These are phyloP conservation scores for Heliconius hortense DNA, from an alignment of 2,888 invertebrate genomes.

Conservation along the genomic window DNA sequence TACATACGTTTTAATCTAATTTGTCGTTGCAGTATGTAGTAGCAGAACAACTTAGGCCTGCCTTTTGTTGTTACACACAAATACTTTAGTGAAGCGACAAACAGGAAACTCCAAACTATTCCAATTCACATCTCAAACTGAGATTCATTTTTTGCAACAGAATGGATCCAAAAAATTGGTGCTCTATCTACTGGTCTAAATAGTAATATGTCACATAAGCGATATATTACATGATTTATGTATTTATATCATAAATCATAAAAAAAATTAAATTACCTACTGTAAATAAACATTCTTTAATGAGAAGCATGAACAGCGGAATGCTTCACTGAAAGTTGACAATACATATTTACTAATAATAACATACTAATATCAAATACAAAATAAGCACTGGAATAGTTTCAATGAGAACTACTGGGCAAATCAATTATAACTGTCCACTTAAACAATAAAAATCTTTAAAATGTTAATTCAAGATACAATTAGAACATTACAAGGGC, in stretches of 20 bases:
- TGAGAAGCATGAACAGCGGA: conserved; percentile 64
- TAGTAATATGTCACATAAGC: conserved; percentile 23
- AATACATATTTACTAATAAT: conserved; percentile 41
- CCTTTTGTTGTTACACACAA: conserved; percentile 25
- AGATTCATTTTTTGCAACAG: conserved; percentile 26
- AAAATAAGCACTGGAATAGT: conserved; percentile 61
- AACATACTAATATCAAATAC: conserved; percentile 60
- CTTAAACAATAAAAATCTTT: background rate
- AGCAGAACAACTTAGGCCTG: conserved; percentile 34
- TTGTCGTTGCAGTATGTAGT: conserved; percentile 21
- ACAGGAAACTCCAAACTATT: background rate
- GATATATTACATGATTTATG: conserved; percentile 60
- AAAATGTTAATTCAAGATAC: background rate
- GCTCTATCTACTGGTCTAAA: conserved; percentile 13
- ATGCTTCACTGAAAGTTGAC: conserved; percentile 58
- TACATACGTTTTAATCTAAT: conserved; percentile 52
- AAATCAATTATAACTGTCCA: conserved; percentile 12
- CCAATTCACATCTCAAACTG: conserved; percentile 27
- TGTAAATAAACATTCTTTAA: conserved; percentile 52
- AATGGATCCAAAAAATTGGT: conserved; percentile 2
- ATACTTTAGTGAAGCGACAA: conserved; percentile 18
- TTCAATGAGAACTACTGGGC: conserved; percentile 46
- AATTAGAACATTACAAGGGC: background rate
- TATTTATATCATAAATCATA: conserved; percentile 55
- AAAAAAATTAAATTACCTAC: conserved; percentile 48